Percentiles rank a stretch among this genome's conserved stretches.
Conservation (phyloP, 2,113 vertebrate genomes). For the Dipodomys stephensi region DNA sequence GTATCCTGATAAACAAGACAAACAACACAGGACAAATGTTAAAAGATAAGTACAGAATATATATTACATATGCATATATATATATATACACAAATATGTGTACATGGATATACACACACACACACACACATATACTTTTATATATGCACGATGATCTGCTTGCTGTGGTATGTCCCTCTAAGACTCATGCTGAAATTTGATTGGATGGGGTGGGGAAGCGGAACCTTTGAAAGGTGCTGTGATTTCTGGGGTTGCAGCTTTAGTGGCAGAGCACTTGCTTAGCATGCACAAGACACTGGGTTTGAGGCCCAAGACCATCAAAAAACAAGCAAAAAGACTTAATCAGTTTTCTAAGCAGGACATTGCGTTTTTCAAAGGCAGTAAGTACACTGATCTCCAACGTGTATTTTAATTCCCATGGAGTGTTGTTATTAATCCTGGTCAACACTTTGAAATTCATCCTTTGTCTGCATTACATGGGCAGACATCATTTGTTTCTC, state of each 20-base stretch:
- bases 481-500: neutral
- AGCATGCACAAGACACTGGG: neutral
- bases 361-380: neutral
- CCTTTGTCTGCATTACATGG: neutral
- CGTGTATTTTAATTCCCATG: neutral
- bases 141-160: neutral
- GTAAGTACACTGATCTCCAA: neutral
- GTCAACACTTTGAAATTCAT: neutral
- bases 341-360: neutral
- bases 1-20: neutral
- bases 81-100: neutral
- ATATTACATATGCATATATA: neutral
- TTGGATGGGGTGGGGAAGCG: neutral
- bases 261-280: neutral
- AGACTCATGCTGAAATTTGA: neutral
- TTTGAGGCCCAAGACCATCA: rapidly evolving
- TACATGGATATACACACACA: neutral
- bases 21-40: neutral
- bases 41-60: neutral
- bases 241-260: neutral
- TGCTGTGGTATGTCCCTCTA: neutral
- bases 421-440: neutral
- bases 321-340: neutral
- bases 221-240: no score
- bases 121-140: neutral